Percentiles rank a stretch among this genome's conserved stretches.
phyloP scores from a whole-genome alignment of 2,888 invertebrate genomes.

The Sphaerophoria rueppellii region DNA sequence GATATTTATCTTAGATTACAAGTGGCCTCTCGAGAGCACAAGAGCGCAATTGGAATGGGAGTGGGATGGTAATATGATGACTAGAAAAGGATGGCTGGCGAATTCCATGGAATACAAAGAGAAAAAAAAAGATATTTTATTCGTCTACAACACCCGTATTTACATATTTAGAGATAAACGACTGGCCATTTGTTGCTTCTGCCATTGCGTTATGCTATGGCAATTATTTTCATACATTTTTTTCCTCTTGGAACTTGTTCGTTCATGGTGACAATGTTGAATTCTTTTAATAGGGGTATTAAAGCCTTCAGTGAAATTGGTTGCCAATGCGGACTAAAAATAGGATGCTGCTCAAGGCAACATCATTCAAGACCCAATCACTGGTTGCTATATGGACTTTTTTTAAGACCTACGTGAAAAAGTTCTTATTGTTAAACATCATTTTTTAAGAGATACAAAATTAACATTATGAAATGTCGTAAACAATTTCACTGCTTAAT shows the following conservation, averaged over 20 bases:
- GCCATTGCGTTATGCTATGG: constrained; percentile 3
- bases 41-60: constrained; percentile 21
- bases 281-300: constrained; percentile 1
- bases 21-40: constrained; percentile 64
- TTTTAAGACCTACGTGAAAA: too few relatives aligned
- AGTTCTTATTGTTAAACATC: too few relatives aligned
- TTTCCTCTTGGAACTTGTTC: neutral
- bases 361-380: too few relatives aligned
- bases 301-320: neutral
- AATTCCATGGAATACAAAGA: constrained; percentile 20
- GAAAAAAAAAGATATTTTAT: constrained; percentile 8
- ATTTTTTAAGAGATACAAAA: too few relatives aligned
- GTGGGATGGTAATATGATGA: neutral
- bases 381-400: too few relatives aligned
- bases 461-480: too few relatives aligned
- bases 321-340: too few relatives aligned
- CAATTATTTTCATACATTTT: constrained; percentile 26
- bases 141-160: constrained; percentile 30
- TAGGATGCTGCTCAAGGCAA: too few relatives aligned
- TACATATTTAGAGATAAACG: constrained; percentile 51
- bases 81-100: neutral
- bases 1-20: constrained; percentile 71
- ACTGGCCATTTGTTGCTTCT: constrained; percentile 61
- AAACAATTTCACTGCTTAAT: too few relatives aligned
- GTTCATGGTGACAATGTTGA: neutral